Conservation (phyloP, 2,797 vertebrate species). For the Dryobates pubescens region DNA sequence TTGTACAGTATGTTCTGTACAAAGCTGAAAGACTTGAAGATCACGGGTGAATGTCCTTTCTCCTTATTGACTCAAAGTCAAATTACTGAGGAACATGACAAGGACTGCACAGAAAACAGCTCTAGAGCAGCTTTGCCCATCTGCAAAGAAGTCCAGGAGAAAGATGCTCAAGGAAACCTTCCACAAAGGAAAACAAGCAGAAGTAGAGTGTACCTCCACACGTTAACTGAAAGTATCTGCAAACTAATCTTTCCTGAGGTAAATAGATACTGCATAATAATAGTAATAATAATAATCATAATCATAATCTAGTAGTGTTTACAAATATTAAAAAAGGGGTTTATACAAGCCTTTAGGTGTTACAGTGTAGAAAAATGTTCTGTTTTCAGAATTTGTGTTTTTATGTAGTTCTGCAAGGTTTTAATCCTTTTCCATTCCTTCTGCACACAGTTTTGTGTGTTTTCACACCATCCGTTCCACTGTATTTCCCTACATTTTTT, state of each 20-base stretch:
- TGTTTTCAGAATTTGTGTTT: background rate
- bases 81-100: constrained; percentile 81
- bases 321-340: background rate
- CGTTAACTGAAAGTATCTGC: constrained; percentile 93
- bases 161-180: constrained; percentile 71
- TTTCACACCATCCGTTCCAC: background rate
- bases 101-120: constrained; percentile 74
- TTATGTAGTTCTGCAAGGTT: background rate
- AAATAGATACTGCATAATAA: constrained; percentile 47
- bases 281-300: background rate
- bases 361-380: background rate
- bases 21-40: constrained; percentile 95
- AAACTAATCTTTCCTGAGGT: constrained; percentile 96
- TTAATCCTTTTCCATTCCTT: background rate
- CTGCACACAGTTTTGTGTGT: background rate
- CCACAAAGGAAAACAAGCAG: constrained; percentile 88
- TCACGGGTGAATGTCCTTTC: constrained; percentile 95
- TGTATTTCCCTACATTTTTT: background rate
- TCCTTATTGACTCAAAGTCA: constrained; percentile 83
- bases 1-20: constrained; percentile 91
- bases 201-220: constrained; percentile 93
- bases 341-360: background rate
- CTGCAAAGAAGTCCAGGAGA: constrained; percentile 83
- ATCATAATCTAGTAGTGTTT: background rate
- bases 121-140: constrained; percentile 78